Evolutionary conservation across 2,113 vertebrate genomes (phyloP).

Genomic region (Prunella himalayana): DNA sequence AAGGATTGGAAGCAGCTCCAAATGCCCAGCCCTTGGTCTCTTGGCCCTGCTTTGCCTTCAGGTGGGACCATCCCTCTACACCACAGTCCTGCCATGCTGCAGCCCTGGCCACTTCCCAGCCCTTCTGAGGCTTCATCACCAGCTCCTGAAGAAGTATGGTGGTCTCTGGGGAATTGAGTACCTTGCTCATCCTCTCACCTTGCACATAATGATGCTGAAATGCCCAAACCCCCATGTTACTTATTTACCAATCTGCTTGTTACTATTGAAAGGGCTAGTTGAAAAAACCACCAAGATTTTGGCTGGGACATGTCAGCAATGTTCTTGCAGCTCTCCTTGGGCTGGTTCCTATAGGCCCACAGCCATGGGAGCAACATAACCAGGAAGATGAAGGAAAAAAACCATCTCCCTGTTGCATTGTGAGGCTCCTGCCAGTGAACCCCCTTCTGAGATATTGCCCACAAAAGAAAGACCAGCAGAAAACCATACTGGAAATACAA

Average conservation of each 20-base stretch:
- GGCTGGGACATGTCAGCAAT: background rate
- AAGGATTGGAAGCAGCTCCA: background rate
- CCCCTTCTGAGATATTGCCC: background rate
- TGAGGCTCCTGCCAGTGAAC: background rate
- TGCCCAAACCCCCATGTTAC: background rate
- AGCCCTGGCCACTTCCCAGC: background rate
- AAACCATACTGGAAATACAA: background rate
- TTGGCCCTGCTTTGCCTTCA: accelerated
- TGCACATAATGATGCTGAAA: background rate
- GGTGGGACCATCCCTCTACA: background rate
- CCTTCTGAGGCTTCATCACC: background rate
- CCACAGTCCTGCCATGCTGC: background rate
- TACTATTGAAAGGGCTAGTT: background rate
- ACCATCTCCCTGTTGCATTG: accelerated
- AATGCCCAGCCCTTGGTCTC: background rate
- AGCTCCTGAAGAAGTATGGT: background rate
- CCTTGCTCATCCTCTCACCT: background rate
- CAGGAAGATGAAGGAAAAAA: background rate
- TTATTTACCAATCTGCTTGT: background rate
- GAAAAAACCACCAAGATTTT: background rate
- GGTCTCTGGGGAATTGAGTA: background rate
- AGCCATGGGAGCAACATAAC: background rate
- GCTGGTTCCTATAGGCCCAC: background rate
- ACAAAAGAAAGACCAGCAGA: background rate
- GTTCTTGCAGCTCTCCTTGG: background rate